Conservation (phyloP, 2,888 invertebrate genomes). For the Artemia sinica region DNA sequence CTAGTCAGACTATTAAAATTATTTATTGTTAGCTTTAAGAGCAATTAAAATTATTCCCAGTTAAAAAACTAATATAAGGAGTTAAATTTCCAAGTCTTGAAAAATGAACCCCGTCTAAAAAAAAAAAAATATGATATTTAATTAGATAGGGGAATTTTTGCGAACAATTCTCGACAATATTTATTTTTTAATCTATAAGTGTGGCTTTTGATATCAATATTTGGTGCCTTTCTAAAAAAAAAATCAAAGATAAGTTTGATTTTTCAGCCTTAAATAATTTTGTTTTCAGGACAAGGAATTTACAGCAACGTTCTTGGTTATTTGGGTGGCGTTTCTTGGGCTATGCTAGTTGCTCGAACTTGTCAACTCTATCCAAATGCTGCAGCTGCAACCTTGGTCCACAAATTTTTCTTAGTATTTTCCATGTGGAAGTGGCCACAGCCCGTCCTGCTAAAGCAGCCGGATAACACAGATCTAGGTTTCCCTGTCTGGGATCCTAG, state of each 20-base stretch:
- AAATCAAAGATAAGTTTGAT: not conserved
- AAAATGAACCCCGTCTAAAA: too few relatives aligned
- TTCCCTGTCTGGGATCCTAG: slow-evolving; percentile 96
- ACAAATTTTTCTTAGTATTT: slow-evolving; percentile 96
- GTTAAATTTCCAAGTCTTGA: too few relatives aligned
- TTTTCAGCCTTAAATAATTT: slow-evolving; percentile 13
- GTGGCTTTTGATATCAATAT: too few relatives aligned
- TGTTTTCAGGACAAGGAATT: slow-evolving; percentile 63
- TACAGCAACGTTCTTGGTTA: slow-evolving; percentile 97
- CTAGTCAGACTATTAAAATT: too few relatives aligned
- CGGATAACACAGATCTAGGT: slow-evolving; percentile 65
- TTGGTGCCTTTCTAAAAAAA: not conserved
- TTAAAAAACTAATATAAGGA: too few relatives aligned
- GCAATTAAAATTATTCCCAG: too few relatives aligned
- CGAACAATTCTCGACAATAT: too few relatives aligned
- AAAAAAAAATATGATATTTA: too few relatives aligned
- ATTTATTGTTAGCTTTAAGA: too few relatives aligned
- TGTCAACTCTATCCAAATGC: slow-evolving; percentile 98
- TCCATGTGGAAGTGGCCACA: slow-evolving; percentile 99
- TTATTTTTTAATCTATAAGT: too few relatives aligned
- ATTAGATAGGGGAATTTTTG: too few relatives aligned
- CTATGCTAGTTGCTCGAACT: slow-evolving; percentile 93
- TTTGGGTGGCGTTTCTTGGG: slow-evolving; percentile 97
- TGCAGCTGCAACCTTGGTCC: slow-evolving; percentile 75
- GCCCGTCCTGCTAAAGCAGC: slow-evolving; percentile 84